These are phyloP conservation scores for Drosophila anomelani DNA, from an alignment of 2,888 invertebrate species.

Conservation along the genomic window DNA sequence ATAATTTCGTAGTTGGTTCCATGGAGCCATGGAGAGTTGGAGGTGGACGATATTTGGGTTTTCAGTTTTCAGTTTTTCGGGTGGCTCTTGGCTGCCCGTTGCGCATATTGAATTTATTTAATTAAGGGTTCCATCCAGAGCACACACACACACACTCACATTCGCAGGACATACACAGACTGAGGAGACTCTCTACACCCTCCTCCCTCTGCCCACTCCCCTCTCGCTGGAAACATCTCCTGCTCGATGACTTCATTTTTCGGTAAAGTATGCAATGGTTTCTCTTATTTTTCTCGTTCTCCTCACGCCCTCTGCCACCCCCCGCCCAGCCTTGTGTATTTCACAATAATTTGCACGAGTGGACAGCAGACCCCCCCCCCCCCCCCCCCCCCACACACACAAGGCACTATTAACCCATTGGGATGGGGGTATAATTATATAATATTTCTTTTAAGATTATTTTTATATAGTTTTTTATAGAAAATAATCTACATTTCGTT, in stretches of 20 bases:
- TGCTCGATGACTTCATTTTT: slow-evolving; percentile 82
- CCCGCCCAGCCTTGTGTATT: slow-evolving; percentile 45
- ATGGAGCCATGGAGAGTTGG: too few species aligned
- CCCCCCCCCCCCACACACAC: not conserved
- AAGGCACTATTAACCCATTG: not conserved
- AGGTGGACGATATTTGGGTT: slow-evolving; percentile 32
- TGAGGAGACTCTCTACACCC: not conserved
- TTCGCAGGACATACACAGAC: slow-evolving; percentile 11
- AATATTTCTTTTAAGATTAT: not conserved
- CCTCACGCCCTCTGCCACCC: slow-evolving; percentile 2
- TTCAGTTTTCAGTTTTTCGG: slow-evolving; percentile 26
- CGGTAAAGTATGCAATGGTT: slow-evolving; percentile 70
- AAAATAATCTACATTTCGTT: not conserved
- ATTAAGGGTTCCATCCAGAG: slow-evolving; percentile 81
- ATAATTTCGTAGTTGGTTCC: slow-evolving; percentile 67
- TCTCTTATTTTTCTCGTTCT: slow-evolving; percentile 34
- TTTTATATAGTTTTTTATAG: not conserved
- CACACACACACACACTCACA: slow-evolving; percentile 38
- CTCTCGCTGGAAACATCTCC: slow-evolving; percentile 47
- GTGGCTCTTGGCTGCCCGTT: slow-evolving; percentile 68
- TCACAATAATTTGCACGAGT: slow-evolving; percentile 78
- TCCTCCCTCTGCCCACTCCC: not conserved
- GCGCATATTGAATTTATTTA: slow-evolving; percentile 84
- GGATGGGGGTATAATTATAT: not conserved
- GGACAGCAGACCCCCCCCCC: slow-evolving; percentile 45